phyloP scores from a whole-genome alignment of 2,113 vertebrate species.

The Heloderma charlesbogerti region DNA sequence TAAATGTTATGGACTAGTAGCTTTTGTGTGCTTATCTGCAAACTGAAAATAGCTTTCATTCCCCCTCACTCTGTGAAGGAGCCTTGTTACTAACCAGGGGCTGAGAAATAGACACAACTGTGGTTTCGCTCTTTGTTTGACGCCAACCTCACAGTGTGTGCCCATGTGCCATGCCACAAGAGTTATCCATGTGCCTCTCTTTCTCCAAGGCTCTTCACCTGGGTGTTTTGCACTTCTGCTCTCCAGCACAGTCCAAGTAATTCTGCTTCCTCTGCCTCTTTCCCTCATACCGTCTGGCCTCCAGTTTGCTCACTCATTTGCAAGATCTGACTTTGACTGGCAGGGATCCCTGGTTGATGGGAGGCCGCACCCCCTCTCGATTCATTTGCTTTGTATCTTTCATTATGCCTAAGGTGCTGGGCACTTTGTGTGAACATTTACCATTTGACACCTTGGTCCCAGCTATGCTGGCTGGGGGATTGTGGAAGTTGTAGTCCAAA shows the following conservation, averaged over 20 bases:
- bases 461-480: too few relatives aligned
- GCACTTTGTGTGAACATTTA: too few relatives aligned
- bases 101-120: too few relatives aligned
- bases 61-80: background rate
- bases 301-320: too few relatives aligned
- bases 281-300: background rate
- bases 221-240: too few relatives aligned
- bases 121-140: background rate
- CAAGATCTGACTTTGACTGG: too few relatives aligned
- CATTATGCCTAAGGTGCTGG: too few relatives aligned
- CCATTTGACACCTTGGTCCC: too few relatives aligned
- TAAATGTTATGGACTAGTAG: too few relatives aligned
- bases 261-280: background rate
- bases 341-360: accelerated
- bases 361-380: background rate
- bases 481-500: too few relatives aligned
- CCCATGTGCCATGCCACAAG: background rate
- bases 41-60: background rate
- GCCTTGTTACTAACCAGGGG: background rate
- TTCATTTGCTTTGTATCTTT: too few relatives aligned
- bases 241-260: background rate
- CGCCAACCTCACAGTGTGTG: background rate
- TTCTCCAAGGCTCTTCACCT: background rate
- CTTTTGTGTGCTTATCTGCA: too few relatives aligned
- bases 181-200: accelerated